Percentiles rank a stretch among this genome's conserved stretches.
Conservation (phyloP, 2,888 invertebrate genomes). For the Pasiphila rectangulata region DNA sequence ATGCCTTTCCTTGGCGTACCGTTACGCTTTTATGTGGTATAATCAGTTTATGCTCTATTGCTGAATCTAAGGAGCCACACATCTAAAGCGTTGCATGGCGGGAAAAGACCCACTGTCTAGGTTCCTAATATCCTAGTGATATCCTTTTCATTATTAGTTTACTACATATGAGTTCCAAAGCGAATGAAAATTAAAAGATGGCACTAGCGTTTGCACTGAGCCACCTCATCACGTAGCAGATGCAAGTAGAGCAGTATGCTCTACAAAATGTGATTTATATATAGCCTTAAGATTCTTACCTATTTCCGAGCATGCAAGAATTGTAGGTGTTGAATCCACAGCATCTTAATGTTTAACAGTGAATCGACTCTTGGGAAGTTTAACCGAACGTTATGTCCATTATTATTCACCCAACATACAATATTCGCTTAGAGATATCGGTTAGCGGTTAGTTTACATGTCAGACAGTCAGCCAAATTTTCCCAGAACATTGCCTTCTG, state of each 20-base stretch:
- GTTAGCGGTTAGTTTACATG: conserved; percentile 23
- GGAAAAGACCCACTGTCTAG: too few relatives aligned
- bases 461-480: conserved; percentile 22
- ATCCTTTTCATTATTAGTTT: too few relatives aligned
- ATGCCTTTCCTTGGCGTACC: conserved; percentile 58
- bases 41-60: conserved; percentile 2
- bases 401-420: too few relatives aligned
- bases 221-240: too few relatives aligned
- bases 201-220: too few relatives aligned
- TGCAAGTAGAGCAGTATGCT: conserved; percentile 52
- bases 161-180: too few relatives aligned
- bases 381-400: too few relatives aligned
- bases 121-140: too few relatives aligned
- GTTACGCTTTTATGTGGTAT: conserved; percentile 40
- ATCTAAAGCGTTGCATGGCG: too few relatives aligned
- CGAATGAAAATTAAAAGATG: too few relatives aligned
- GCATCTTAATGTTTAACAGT: conserved; percentile 17
- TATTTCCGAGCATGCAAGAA: conserved; percentile 30
- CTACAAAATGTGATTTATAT: conserved; percentile 36
- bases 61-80: not conserved
- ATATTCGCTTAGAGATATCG: conserved; percentile 1
- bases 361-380: too few relatives aligned
- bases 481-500: conserved; percentile 22
- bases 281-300: conserved; percentile 36
- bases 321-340: conserved; percentile 23